Base-by-base conservation (phyloP, 2,113 vertebrate genomes). In the Siniperca chuatsi region DNA sequence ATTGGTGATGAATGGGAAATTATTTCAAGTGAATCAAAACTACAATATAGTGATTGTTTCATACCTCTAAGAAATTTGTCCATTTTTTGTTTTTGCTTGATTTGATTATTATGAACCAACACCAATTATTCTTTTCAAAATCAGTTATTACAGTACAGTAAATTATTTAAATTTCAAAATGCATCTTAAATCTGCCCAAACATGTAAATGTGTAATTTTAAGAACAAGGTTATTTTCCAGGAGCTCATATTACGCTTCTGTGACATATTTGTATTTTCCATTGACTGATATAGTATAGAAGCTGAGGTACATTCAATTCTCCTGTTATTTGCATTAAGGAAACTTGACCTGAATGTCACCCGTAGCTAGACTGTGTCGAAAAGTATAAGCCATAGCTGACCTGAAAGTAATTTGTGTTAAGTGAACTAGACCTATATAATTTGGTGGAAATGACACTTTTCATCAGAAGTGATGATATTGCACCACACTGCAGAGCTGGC, bases 401-500 rank as follows among this genome's bases (percentile, higher is more conserved):
- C 60, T 57, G 66, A 25, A 62, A 62, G 40, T 57, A 10, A 65
- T 89, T 77, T 85, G 57, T 75, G 66, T 83, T 48, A 48, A 73
- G 18, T 71, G 33, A 11, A 52, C 21, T 37, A 29, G 58, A 66
- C 71, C 40, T 70, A 8, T 35, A 42, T 68, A 55, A 66, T 50
- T 76, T 61, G 50, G 6, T 33, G 6, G 35, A 77, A 79, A 79
- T 78, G 52, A 75, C 83, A 75, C 83, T 5, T 72, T 84, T 71
- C 12, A 81, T 67, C 7, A 66, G 25, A 65, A 71, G 52, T 25
- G 8, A 57, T 67, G 60, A 74, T 73, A 65, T 46, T 72, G 65
- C 44, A 29, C 50, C 44, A 20, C 16, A 13, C 57, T 57, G 42
- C 55, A 61, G 66, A 75, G 79, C 52, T 52, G 68, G 67, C 73